Evolutionary conservation across 2,888 invertebrate genomes (phyloP), one percentile per base, ranked within the genome.

Genomic region (Chloroclysta siterata): DNA sequence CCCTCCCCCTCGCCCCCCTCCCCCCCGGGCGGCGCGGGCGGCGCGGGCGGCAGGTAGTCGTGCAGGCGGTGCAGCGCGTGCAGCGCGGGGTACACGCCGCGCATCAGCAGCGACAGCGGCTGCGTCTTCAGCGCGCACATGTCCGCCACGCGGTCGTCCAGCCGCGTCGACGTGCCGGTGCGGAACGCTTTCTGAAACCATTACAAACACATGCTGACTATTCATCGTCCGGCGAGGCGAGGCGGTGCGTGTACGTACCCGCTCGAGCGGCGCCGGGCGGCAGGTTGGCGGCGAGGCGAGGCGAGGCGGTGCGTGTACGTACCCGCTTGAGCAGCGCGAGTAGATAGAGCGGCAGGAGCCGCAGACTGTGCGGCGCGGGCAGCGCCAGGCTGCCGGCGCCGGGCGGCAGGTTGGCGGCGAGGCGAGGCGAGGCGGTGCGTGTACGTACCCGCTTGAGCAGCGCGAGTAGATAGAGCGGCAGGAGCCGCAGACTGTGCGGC

Each of bases 51-150:
- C 48, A 48, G 81, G 67, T 77, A 68, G 0, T 70, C 73, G 1
- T 66, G 60, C 57, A 98, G 93, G 69, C 93, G 87, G 88, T 98
- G 97, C 59, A 99, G 89, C 8, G 98, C 95, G 92, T 98, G 99
- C 71, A 99, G 94, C 85, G 97, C 96, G 0, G 99, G 99, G 94
- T 99, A 98, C 71, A 99, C 95, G 71, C 94, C 94, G 78, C 97
- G 97, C 81, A 99, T 94, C 29, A 99, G 94, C 81, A 95, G 95
- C 66, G 93, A 87, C 56, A 98, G 93, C 8, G 99, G 99, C 76
- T 97, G 88, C 44, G 96, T 95, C 93, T 99, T 99, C 94, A 99
- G 96, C 84, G 96, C 95, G 86, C 98, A 97, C 98, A 99, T 97
- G 59, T 98, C 97, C 78, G 95, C 97, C 41, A 98, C 96, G 60